Evolutionary conservation across 2,797 vertebrate species (phyloP).

Genomic region (Nyctibius grandis): DNA sequence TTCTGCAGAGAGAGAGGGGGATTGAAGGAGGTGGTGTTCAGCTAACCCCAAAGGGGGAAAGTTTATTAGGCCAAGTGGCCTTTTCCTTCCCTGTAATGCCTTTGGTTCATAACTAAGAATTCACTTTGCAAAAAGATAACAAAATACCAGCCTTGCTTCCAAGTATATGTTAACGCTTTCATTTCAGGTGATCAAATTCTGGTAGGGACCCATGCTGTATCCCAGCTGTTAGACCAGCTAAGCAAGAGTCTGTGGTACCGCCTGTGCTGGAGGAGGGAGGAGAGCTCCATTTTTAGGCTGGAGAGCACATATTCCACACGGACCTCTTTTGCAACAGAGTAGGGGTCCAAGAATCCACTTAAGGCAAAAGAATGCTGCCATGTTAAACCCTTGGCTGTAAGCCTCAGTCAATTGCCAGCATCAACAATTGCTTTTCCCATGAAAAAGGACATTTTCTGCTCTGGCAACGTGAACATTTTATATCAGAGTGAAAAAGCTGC

Average conservation of each 20-base stretch:
- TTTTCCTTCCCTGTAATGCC: constrained; percentile 52
- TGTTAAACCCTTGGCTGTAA: constrained; percentile 56
- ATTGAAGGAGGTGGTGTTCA: constrained; percentile 22
- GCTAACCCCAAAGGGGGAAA: constrained; percentile 29
- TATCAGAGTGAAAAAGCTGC: constrained; percentile 1
- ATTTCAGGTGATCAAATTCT: constrained; percentile 21
- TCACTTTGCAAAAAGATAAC: constrained; percentile 58
- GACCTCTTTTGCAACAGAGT: constrained; percentile 48
- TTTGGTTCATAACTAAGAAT: constrained; percentile 34
- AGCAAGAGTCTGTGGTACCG: neutral
- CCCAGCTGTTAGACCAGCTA: neutral
- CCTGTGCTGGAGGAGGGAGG: neutral
- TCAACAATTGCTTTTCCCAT: constrained; percentile 62
- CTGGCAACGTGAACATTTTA: neutral
- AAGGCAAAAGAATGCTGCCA: constrained; percentile 60
- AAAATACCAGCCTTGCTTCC: constrained; percentile 43
- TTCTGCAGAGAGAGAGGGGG: constrained; percentile 9
- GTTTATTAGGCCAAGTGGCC: constrained; percentile 58
- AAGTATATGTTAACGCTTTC: constrained; percentile 50
- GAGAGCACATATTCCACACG: constrained; percentile 21
- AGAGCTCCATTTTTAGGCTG: constrained; percentile 31
- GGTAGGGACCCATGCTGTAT: neutral
- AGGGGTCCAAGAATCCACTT: constrained; percentile 63
- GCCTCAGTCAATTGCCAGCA: constrained; percentile 53
- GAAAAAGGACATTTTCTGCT: constrained; percentile 54